Base-by-base conservation (phyloP, 2,113 vertebrate genomes). In the Hippocampus guttulatus region DNA sequence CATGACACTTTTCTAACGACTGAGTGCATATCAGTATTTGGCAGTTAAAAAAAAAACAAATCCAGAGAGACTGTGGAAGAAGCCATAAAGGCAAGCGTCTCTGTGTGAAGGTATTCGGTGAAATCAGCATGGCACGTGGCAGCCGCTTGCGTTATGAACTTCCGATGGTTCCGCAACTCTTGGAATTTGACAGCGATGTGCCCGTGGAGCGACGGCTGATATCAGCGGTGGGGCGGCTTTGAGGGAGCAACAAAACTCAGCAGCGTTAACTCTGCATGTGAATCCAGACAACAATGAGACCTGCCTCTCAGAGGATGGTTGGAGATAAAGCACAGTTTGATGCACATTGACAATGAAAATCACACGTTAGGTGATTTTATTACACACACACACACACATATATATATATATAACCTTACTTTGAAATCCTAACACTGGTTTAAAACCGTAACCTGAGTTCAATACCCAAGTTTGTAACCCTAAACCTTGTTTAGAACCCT, bases 121-220 rank as follows among this genome's bases (percentile, higher is more conserved):
- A 87, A 88, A 83, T 86, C 87, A 89, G 90, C 87, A 88, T 79
- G 81, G 80, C 83, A 84, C 86, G 86, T 79, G 82, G 81, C 84
- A 84, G 72, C 76, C 76, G 81, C 71, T 69, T 84, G 76, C 80
- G 73, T 81, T 88, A 78, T 84, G 80, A 89, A 90, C 87, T 85
- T 84, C 54, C 69, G 81, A 69, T 81, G 85, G 90, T 89, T 92
- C 87, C 75, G 84, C 83, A 84, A 80, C 82, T 81, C 71, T 77
- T 74, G 72, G 78, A 81, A 81, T 82, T 85, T 88, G 87, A 90
- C 83, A 84, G 86, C 64, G 78, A 75, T 68, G 72, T 62, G 67
- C 76, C 66, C 66, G 85, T 73, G 82, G 84, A 86, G 81, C 84
- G 87, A 86, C 83, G 82, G 80, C 84, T 84, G 90, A 90, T 90